phyloP scores from a whole-genome alignment of 1,140 invertebrate genomes.

The Scaptomyza pallida region DNA sequence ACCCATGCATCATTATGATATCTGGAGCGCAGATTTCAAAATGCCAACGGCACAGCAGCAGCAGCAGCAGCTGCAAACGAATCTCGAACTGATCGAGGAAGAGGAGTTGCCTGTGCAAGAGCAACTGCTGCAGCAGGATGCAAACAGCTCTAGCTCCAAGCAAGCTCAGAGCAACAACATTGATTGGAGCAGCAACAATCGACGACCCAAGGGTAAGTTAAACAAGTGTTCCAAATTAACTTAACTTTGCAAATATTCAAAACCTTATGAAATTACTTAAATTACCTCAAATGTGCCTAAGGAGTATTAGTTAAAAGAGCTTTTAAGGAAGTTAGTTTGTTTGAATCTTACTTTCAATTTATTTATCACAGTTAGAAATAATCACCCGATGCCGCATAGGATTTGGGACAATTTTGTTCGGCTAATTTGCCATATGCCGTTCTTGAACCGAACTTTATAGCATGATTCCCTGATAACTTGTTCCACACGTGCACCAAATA shows the following conservation, averaged over 20 bases:
- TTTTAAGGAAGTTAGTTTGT: neutral
- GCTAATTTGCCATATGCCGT: conserved; percentile 86
- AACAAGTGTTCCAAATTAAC: neutral
- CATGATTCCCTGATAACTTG: conserved; percentile 86
- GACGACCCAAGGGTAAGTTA: conserved; percentile 55
- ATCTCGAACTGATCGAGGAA: conserved; percentile 24
- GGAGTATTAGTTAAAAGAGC: neutral
- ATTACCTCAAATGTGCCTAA: neutral
- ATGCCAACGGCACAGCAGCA: conserved; percentile 20
- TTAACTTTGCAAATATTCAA: neutral
- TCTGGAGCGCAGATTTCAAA: conserved; percentile 63
- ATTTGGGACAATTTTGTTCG: conserved; percentile 86
- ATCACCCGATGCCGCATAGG: conserved; percentile 84
- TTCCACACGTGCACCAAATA: conserved; percentile 89
- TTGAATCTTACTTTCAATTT: neutral
- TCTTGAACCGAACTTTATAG: conserved; percentile 83
- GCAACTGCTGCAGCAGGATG: conserved; percentile 24
- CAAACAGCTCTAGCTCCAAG: conserved; percentile 2
- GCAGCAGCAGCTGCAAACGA: conserved; percentile 17
- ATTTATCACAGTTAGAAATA: conserved; percentile 83
- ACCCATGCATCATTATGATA: conserved; percentile 75
- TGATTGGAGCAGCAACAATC: conserved; percentile 18
- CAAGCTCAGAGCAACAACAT: conserved; percentile 5
- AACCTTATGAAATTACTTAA: neutral
- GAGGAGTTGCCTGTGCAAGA: conserved; percentile 17